Evolutionary conservation across 2,797 vertebrate genomes (phyloP).

Genomic region (Notolepis coatsorum): DNA sequence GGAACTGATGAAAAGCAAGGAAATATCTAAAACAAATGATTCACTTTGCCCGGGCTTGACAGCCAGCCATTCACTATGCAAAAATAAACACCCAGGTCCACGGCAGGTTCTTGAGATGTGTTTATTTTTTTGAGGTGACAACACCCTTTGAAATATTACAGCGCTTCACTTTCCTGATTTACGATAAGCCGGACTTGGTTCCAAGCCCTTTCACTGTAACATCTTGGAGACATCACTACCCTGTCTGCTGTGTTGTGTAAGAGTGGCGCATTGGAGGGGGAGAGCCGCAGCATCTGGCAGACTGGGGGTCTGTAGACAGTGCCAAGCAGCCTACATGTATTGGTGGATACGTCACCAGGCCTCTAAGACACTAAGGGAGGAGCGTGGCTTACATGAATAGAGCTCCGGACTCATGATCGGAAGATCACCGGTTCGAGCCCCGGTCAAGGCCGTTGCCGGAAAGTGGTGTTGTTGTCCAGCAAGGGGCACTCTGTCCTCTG

Average conservation of each 20-base stretch:
- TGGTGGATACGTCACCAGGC: neutral
- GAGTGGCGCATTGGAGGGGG: neutral
- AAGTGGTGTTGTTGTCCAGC: no score
- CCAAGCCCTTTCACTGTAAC: constrained; percentile 36
- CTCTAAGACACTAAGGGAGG: neutral
- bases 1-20: constrained; percentile 45
- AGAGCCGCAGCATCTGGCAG: neutral
- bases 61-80: constrained; percentile 54
- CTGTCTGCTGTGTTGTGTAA: neutral
- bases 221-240: neutral
- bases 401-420: no score
- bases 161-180: constrained; percentile 55
- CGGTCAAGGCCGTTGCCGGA: no score
- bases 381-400: no score
- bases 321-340: neutral
- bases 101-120: constrained; percentile 60
- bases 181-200: constrained; percentile 43
- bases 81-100: constrained; percentile 65
- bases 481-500: no score
- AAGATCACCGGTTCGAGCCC: no score
- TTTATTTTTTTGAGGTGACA: constrained; percentile 52
- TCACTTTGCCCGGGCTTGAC: constrained; percentile 65
- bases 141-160: constrained; percentile 53
- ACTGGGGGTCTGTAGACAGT: neutral
- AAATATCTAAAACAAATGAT: constrained; percentile 63